phyloP scores from a whole-genome alignment of 2,797 vertebrate genomes.

The Erethizon dorsatum region DNA sequence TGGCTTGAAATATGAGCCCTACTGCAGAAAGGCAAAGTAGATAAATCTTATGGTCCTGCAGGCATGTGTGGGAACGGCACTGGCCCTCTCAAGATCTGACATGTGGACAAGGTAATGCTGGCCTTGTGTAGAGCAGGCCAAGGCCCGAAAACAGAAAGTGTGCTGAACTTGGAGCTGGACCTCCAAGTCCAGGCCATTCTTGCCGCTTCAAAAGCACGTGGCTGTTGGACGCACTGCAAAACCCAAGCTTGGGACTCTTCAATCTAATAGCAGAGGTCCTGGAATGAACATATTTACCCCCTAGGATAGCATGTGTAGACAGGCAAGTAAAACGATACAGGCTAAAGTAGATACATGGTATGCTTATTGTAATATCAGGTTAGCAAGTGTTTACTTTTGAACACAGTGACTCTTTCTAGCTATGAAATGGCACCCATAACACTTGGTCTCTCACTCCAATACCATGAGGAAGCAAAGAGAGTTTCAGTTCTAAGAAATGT shows the following conservation, averaged over 20 bases:
- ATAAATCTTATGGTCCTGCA: not conserved
- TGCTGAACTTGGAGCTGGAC: not conserved
- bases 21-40: not conserved
- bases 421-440: not conserved
- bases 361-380: rapidly evolving
- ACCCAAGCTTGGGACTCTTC: not conserved
- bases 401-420: not conserved
- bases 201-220: not conserved
- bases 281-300: not conserved
- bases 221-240: not conserved
- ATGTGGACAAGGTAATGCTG: not conserved
- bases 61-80: not conserved
- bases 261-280: too few species aligned
- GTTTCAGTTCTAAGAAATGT: not conserved
- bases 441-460: not conserved
- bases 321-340: not conserved
- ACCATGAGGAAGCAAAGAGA: not conserved
- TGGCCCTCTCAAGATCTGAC: not conserved
- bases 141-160: not conserved
- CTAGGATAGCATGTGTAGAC: not conserved
- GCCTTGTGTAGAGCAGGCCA: not conserved
- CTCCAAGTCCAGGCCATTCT: not conserved
- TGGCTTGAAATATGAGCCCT: not conserved
- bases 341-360: rapidly evolving
- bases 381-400: not conserved